phyloP scores from a whole-genome alignment of 2,113 vertebrate genomes.

The Hiodon alosoides region DNA sequence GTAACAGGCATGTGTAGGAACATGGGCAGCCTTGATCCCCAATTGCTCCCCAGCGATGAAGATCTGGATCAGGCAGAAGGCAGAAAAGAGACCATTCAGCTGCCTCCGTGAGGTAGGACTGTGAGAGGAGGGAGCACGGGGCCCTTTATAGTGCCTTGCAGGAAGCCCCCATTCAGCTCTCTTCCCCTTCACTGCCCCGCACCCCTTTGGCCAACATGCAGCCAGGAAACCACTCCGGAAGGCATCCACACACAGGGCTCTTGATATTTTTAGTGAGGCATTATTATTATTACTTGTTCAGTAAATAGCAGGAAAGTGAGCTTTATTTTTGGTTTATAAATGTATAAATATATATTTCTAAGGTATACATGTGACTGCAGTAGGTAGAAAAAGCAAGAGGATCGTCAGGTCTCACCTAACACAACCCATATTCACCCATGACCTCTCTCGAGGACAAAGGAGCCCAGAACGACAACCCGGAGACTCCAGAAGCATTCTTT shows the following conservation, averaged over 20 bases:
- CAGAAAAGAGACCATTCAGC: background rate
- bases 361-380: background rate
- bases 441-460: slow-evolving; percentile 12
- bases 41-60: too few relatives aligned
- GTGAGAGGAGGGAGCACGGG: background rate
- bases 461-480: slow-evolving; percentile 6
- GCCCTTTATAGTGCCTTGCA: slow-evolving; percentile 12
- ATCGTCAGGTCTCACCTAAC: background rate
- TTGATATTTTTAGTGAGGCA: slow-evolving; percentile 9
- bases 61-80: too few relatives aligned
- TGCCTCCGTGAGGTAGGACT: background rate
- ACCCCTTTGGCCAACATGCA: background rate
- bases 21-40: too few relatives aligned
- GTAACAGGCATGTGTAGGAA: too few relatives aligned
- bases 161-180: slow-evolving; percentile 3
- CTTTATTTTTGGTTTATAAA: slow-evolving; percentile 1
- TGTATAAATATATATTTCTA: background rate
- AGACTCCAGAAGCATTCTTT: slow-evolving; percentile 7
- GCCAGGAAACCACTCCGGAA: slow-evolving; percentile 18
- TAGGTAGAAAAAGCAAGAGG: slow-evolving; percentile 1
- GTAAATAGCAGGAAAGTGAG: slow-evolving; percentile 19
- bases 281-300: slow-evolving; percentile 2
- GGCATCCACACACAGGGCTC: slow-evolving; percentile 1
- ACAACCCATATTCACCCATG: background rate
- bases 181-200: background rate